phyloP scores from a whole-genome alignment of 2,888 invertebrate species.

The Corbicula japonica region DNA sequence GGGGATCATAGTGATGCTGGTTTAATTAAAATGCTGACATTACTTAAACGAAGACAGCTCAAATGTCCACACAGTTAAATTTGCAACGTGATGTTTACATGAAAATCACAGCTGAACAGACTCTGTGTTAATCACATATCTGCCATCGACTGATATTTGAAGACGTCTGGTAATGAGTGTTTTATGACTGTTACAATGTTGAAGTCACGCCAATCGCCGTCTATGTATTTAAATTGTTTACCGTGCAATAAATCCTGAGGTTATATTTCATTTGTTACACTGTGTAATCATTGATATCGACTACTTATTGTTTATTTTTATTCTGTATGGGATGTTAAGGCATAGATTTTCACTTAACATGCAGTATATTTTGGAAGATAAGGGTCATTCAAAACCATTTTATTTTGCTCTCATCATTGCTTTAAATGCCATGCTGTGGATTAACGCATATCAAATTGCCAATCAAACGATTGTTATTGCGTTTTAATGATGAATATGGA shows the following conservation, averaged over 20 bases:
- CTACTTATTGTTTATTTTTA: conserved; percentile 31
- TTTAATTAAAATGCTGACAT: no score
- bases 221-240: conserved; percentile 41
- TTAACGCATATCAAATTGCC: conserved; percentile 8
- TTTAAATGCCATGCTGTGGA: background rate
- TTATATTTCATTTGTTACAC: conserved; percentile 29
- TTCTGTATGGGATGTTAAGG: conserved; percentile 29
- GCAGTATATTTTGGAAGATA: conserved; percentile 21
- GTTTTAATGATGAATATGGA: conserved; percentile 33
- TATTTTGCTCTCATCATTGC: conserved; percentile 4
- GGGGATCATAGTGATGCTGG: no score
- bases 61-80: no score
- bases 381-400: conserved; percentile 11
- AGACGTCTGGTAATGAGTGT: background rate
- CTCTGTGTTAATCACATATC: background rate
- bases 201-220: conserved; percentile 8
- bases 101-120: conserved; percentile 30
- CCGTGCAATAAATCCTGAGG: conserved; percentile 32
- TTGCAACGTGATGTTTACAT: conserved; percentile 12
- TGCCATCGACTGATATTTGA: conserved; percentile 5
- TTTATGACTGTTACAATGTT: background rate
- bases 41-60: no score
- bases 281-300: conserved; percentile 40
- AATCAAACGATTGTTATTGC: conserved; percentile 15
- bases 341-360: conserved; percentile 17